Evolutionary conservation across 2,797 vertebrate genomes (phyloP).

Genomic region (Danionella dracula): DNA sequence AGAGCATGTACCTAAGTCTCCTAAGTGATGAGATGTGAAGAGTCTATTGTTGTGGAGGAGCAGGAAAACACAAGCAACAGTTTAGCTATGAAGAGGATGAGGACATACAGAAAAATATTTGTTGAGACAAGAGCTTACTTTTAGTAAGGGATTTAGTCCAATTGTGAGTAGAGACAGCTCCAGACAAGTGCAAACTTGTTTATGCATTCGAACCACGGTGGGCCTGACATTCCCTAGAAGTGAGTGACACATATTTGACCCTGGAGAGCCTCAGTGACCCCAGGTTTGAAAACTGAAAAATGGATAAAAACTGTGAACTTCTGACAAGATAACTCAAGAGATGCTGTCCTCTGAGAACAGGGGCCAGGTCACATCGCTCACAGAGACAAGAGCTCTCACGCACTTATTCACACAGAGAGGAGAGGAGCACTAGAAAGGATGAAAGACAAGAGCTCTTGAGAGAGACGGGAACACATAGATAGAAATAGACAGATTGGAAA

Average conservation of each 20-base stretch:
- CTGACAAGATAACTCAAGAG: background rate
- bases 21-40: background rate
- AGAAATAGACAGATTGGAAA: no score
- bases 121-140: background rate
- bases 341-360: background rate
- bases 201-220: background rate
- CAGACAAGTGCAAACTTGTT: background rate
- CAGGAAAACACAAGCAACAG: background rate
- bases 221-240: constrained; percentile 2
- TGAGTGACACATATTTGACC: constrained; percentile 5
- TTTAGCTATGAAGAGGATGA: background rate
- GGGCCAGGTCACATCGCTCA: background rate
- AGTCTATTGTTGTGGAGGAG: background rate
- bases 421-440: background rate
- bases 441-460: background rate
- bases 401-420: constrained; percentile 46
- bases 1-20: background rate
- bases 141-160: background rate
- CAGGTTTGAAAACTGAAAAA: constrained; percentile 15
- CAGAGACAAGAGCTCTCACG: constrained; percentile 3
- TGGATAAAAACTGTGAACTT: background rate
- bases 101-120: background rate
- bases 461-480: no score
- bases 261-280: background rate
- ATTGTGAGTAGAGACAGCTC: background rate